Conservation (phyloP, 2,113 vertebrate genomes). For the Cacatua alba region DNA sequence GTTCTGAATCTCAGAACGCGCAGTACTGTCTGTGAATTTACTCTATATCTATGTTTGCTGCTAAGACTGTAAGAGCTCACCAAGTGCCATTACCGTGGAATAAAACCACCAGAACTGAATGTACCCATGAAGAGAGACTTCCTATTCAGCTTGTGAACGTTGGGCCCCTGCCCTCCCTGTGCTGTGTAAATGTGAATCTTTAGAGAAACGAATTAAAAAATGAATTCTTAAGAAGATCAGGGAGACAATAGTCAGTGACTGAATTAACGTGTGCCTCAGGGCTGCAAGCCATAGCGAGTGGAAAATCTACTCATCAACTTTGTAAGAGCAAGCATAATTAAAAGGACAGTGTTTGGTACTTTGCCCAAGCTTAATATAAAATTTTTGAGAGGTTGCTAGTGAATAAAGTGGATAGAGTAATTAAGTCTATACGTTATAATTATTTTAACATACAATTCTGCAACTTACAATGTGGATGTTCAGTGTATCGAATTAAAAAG, state of each 20-base stretch:
- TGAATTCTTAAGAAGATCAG: background rate
- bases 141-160: background rate
- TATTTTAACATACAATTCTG: background rate
- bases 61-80: background rate
- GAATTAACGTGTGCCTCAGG: background rate
- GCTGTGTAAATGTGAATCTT: background rate
- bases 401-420: background rate
- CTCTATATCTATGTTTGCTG: background rate
- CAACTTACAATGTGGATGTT: background rate
- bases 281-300: background rate
- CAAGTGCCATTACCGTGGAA: background rate
- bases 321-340: background rate
- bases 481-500: background rate
- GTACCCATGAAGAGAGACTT: background rate
- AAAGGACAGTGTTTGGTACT: accelerated
- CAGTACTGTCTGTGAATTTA: accelerated
- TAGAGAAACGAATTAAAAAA: background rate
- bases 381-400: background rate
- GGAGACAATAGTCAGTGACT: background rate
- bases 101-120: background rate
- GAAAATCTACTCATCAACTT: background rate
- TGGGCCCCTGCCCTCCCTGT: background rate
- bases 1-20: background rate
- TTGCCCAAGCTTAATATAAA: background rate
- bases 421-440: background rate